Conservation (phyloP, 2,888 invertebrate genomes). For the Drosophila birchii region DNA sequence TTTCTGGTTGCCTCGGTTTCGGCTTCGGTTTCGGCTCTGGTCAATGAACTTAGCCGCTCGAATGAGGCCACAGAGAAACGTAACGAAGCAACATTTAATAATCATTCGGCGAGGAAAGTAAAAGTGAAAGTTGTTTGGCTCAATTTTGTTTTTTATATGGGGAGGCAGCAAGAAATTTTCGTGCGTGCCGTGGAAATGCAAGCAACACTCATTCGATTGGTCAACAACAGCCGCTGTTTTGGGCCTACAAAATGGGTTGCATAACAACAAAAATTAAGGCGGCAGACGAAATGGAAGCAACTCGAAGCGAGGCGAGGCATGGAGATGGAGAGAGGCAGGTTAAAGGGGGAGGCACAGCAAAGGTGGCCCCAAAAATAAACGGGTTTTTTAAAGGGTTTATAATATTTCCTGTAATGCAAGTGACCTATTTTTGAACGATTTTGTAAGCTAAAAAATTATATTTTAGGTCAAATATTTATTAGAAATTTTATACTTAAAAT, state of each 20-base stretch:
- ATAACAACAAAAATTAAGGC: slow-evolving; percentile 28
- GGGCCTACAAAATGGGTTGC: slow-evolving; percentile 49
- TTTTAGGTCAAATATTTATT: too few species aligned
- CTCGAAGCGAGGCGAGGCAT: background rate
- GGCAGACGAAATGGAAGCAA: slow-evolving; percentile 34
- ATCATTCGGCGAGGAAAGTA: slow-evolving; percentile 69
- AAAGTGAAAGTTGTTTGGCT: slow-evolving; percentile 76
- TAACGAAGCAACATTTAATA: slow-evolving; percentile 42
- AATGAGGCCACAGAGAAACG: slow-evolving; percentile 65
- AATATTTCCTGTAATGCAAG: background rate
- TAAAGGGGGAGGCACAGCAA: background rate
- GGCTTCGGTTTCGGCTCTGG: slow-evolving; percentile 43
- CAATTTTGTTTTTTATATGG: slow-evolving; percentile 6
- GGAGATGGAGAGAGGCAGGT: too few species aligned
- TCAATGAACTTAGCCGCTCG: slow-evolving; percentile 66
- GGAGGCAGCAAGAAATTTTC: slow-evolving; percentile 56
- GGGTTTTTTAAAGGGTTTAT: background rate
- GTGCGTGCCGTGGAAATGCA: slow-evolving; percentile 58
- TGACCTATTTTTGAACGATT: background rate
- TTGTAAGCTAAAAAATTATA: too few species aligned
- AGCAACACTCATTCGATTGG: slow-evolving; percentile 31
- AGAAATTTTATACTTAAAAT: background rate
- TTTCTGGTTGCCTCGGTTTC: slow-evolving; percentile 37
- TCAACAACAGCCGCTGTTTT: slow-evolving; percentile 28
- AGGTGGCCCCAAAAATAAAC: slow-evolving; percentile 37